Evolutionary conservation across 2,113 vertebrate genomes (phyloP).

Genomic region (Mastomys natalensis): DNA sequence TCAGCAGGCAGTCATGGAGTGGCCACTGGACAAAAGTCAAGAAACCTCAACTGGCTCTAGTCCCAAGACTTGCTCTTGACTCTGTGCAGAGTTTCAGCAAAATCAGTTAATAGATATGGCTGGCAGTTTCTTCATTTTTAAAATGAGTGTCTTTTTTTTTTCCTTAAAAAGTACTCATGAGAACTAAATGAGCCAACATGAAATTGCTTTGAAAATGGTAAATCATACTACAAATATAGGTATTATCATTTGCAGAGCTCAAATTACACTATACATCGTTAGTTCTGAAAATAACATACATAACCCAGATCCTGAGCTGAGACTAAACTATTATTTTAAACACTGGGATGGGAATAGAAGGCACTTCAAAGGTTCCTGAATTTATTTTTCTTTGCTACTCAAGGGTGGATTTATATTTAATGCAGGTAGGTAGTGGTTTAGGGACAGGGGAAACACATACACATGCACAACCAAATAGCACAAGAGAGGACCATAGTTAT

Average conservation of each 20-base stretch:
- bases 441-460: not conserved
- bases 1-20: not conserved
- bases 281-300: conserved; percentile 67
- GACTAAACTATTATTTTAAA: conserved; percentile 56
- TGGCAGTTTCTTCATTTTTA: conserved; percentile 53
- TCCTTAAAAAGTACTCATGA: conserved; percentile 44
- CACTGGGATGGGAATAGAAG: not conserved
- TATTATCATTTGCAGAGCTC: conserved; percentile 62
- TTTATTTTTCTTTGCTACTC: conserved; percentile 21
- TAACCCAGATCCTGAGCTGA: conserved; percentile 44
- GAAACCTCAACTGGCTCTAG: not conserved
- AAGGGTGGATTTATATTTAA: conserved; percentile 35
- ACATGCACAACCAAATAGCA: fast-evolving
- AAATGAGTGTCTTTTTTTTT: not conserved
- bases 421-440: not conserved
- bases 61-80: not conserved
- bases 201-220: conserved; percentile 69
- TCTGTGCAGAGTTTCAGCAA: not conserved
- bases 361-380: conserved; percentile 17
- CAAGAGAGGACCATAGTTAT: not conserved
- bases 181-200: conserved; percentile 69
- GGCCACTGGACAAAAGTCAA: not conserved
- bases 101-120: not conserved
- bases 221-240: conserved; percentile 44
- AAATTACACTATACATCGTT: conserved; percentile 63